Evolutionary conservation across 2,888 invertebrate genomes (phyloP).

Genomic region (Rhingia campestris): DNA sequence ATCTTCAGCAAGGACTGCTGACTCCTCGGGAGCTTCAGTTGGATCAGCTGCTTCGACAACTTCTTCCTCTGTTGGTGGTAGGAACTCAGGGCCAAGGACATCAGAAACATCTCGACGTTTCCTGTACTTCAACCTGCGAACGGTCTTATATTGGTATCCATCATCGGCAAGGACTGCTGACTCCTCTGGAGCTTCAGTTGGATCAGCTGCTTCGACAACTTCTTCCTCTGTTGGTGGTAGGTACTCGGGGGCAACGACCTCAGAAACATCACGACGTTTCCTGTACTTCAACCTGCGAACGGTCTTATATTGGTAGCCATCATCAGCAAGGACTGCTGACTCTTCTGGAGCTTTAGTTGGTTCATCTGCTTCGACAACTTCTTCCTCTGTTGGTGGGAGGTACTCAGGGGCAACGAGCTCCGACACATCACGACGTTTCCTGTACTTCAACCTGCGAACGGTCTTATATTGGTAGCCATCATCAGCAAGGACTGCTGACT

Average conservation of each 20-base stretch:
- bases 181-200: no score
- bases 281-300: conserved; percentile 49
- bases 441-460: conserved; percentile 44
- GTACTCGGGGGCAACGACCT: conserved; percentile 52
- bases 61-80: no score
- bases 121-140: no score
- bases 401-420: conserved; percentile 50
- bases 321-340: conserved; percentile 30
- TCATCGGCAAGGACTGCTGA: no score
- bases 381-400: conserved; percentile 36
- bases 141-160: no score
- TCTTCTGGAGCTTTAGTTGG: conserved; percentile 6
- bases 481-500: conserved; percentile 27
- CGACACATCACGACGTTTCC: conserved; percentile 55
- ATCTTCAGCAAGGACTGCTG: conserved; percentile 78
- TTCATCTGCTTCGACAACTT: conserved; percentile 18
- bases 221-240: conserved; percentile 32
- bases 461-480: conserved; percentile 56
- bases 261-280: conserved; percentile 53
- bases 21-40: conserved; percentile 28
- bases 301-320: conserved; percentile 54
- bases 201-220: conserved; percentile 15
- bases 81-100: no score
- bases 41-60: no score
- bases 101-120: no score